A percentile compares a stretch with the other conserved stretches of the same genome.
Conservation (phyloP, 2,113 vertebrate genomes). For the Prunella fulvescens region DNA sequence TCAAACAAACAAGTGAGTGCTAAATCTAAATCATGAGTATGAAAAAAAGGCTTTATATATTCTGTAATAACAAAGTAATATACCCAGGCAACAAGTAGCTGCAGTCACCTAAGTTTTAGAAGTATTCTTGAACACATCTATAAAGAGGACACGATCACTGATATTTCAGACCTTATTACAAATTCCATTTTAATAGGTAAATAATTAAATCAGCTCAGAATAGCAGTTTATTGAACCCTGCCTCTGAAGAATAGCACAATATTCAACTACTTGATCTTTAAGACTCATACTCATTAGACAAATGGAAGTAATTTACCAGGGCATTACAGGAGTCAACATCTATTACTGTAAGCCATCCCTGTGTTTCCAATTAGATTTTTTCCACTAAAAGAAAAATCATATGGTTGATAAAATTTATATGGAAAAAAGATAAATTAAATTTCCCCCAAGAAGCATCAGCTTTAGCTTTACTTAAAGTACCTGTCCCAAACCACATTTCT, state of each 20-base stretch:
- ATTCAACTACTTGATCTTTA: not conserved
- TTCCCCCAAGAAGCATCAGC: not conserved
- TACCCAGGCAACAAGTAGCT: not conserved
- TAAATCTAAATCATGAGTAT: not conserved
- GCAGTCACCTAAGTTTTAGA: not conserved
- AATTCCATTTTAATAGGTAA: not conserved
- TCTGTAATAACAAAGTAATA: not conserved
- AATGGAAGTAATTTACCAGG: not conserved
- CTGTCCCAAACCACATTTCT: constrained; percentile 68
- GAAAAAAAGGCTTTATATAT: not conserved
- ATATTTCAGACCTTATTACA: not conserved
- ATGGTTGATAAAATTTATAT: not conserved
- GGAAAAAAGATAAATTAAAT: not conserved
- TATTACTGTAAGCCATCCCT: not conserved
- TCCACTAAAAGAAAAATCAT: not conserved
- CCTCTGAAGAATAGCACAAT: not conserved
- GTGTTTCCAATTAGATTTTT: not conserved
- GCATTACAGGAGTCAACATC: not conserved
- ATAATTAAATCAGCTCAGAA: not conserved
- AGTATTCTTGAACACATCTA: not conserved
- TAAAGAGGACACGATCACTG: not conserved
- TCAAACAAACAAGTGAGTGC: not conserved
- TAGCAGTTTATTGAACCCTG: not conserved
- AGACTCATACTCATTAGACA: not conserved
- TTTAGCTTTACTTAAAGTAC: constrained; percentile 37